Evolutionary conservation across 1,140 invertebrate genomes (phyloP).

Genomic region (Leptonema lineaticorne): DNA sequence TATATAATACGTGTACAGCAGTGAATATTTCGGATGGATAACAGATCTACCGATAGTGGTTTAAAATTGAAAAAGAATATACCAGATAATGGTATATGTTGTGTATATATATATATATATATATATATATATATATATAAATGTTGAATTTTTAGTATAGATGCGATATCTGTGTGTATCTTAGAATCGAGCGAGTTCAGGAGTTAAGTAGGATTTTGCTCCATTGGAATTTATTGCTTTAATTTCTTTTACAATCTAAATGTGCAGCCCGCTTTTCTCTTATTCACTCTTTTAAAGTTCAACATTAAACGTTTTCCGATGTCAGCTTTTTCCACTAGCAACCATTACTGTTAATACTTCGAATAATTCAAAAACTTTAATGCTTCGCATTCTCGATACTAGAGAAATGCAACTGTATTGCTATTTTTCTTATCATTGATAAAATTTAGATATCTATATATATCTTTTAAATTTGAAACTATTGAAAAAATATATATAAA

Average conservation of each 20-base stretch:
- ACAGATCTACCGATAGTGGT: too few relatives aligned
- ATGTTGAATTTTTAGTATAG: background rate
- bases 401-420: too few relatives aligned
- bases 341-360: too few relatives aligned
- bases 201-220: slow-evolving; percentile 28
- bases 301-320: slow-evolving; percentile 23
- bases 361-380: too few relatives aligned
- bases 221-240: slow-evolving; percentile 29
- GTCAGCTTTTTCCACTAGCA: slow-evolving; percentile 28
- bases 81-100: background rate
- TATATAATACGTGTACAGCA: too few relatives aligned
- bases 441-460: too few relatives aligned
- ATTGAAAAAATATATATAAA: too few relatives aligned
- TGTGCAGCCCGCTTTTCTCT: background rate
- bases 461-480: too few relatives aligned
- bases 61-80: background rate
- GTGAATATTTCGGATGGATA: too few relatives aligned
- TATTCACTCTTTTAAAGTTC: background rate
- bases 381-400: too few relatives aligned
- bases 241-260: slow-evolving; percentile 32
- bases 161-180: background rate
- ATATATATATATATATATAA: background rate
- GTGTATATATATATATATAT: background rate
- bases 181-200: background rate
- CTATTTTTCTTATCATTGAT: too few relatives aligned